Conservation (phyloP, 2,797 vertebrate genomes). For the Apogon hyalosoma region DNA sequence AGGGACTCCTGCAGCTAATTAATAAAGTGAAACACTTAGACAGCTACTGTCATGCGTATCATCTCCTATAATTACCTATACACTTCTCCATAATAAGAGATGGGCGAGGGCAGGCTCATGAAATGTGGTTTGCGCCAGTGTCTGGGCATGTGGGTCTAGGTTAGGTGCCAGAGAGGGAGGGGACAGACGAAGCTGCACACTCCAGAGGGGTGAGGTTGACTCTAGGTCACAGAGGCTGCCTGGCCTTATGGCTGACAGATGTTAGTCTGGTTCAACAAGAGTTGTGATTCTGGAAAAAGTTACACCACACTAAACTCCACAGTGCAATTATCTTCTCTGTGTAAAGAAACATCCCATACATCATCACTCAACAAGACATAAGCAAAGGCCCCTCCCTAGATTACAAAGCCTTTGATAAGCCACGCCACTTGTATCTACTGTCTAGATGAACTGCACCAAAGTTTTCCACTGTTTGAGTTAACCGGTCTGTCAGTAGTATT, state of each 20-base stretch:
- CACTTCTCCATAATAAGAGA: slow-evolving; percentile 44
- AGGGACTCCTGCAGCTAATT: slow-evolving; percentile 69
- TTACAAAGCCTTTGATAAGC: slow-evolving; percentile 56
- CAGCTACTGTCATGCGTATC: slow-evolving; percentile 38
- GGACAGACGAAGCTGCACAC: slow-evolving; percentile 49
- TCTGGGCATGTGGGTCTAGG: slow-evolving; percentile 62
- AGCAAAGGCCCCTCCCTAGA: slow-evolving; percentile 41
- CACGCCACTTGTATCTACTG: slow-evolving; percentile 40
- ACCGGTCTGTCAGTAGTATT: slow-evolving; percentile 31
- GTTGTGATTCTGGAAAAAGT: slow-evolving; percentile 71
- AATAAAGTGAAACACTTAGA: slow-evolving; percentile 67
- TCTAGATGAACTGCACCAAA: slow-evolving; percentile 22
- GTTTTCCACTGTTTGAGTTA: slow-evolving; percentile 36
- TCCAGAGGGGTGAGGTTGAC: slow-evolving; percentile 68
- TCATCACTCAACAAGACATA: slow-evolving; percentile 56
- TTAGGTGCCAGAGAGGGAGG: slow-evolving; percentile 57
- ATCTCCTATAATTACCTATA: slow-evolving; percentile 53
- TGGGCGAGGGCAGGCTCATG: slow-evolving; percentile 46
- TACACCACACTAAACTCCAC: slow-evolving; percentile 50
- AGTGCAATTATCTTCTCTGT: slow-evolving; percentile 67
- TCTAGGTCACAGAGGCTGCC: slow-evolving; percentile 67
- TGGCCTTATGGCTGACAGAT: slow-evolving; percentile 78
- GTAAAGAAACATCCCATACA: slow-evolving; percentile 66
- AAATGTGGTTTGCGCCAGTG: slow-evolving; percentile 64
- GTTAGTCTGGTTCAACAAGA: slow-evolving; percentile 69